Conservation (phyloP, 2,113 vertebrate genomes). For the Thryonomys swinderianus region DNA sequence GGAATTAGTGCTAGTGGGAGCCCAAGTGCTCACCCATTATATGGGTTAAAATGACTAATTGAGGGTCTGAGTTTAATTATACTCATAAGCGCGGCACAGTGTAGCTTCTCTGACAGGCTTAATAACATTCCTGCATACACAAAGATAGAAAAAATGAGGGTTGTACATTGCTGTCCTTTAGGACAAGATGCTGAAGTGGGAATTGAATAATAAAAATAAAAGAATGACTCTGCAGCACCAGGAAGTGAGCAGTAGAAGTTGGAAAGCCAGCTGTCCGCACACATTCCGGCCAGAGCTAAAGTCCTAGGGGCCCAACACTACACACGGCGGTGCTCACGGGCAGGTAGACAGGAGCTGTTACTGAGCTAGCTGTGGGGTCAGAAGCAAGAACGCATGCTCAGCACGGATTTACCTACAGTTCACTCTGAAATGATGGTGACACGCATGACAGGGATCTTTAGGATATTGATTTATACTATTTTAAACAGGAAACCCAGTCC, state of each 20-base stretch:
- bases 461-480: conserved; percentile 4
- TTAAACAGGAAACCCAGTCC: neutral
- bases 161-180: conserved; percentile 80
- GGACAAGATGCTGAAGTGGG: conserved; percentile 74
- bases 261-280: conserved; percentile 68
- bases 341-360: fast-evolving
- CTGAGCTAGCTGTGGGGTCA: neutral
- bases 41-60: conserved; percentile 75
- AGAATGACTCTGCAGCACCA: conserved; percentile 63
- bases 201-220: conserved; percentile 83
- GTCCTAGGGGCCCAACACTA: neutral
- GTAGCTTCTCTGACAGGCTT: conserved; percentile 42
- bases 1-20: conserved; percentile 52
- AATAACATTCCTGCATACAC: conserved; percentile 59
- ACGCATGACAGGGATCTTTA: neutral
- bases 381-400: neutral
- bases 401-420: neutral
- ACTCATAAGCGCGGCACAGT: conserved; percentile 48
- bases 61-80: conserved; percentile 76
- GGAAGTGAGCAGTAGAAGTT: conserved; percentile 77
- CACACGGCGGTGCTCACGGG: neutral
- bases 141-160: conserved; percentile 74
- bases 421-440: neutral
- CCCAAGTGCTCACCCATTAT: conserved; percentile 55
- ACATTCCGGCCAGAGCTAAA: conserved; percentile 51